Evolutionary conservation across 2,113 vertebrate species (phyloP), one percentile per base, ranked within the genome.

Genomic region (Sphyrna mokarran): DNA sequence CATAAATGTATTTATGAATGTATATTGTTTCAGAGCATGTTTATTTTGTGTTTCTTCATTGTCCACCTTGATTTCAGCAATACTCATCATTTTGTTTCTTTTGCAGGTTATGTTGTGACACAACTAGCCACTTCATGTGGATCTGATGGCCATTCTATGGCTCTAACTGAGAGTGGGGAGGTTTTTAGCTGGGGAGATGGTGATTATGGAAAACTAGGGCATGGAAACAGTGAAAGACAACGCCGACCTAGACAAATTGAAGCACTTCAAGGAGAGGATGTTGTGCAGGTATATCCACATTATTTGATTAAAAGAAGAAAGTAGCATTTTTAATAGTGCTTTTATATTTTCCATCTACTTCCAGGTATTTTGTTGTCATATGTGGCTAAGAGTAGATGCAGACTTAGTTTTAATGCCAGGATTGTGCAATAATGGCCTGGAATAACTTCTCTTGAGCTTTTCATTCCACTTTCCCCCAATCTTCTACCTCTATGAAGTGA

Each of bases 131-230:
- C 98, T 0, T 98, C 98, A 33, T 98, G 98, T 29, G 98, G 98
- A 0, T 98, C 98, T 0, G 98, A 98, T 37, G 98, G 98, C 95
- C 98, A 98, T 97, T 98, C 98, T 0, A 96, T 98, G 97, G 98
- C 98, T 1, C 97, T 98, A 96, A 98, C 97, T 4, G 98, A 98
- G 96, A 98, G 98, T 0, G 98, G 98, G 4, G 98, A 98, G 96
- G 98, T 98, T 58, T 98, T 98, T 97, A 98, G 98, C 96, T 98
- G 98, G 98, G 98, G 98, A n/a, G 98, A 98, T 5, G 98, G 98
- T 40, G 98, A 98, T 96, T 98, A 98, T 61, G 98, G 98, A 90
- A 98, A 98, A 96, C 97, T 98, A 85, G 98, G 98, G 20, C 98
- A 98, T 0, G 98, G 98, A 85, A 98, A 98, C 97, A 98, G 97